A percentile compares a stretch with the other conserved stretches of the same genome.
These are phyloP conservation scores for Mongoloraphidia duomilia DNA, from an alignment of 2,888 invertebrate species.

Conservation along the genomic window DNA sequence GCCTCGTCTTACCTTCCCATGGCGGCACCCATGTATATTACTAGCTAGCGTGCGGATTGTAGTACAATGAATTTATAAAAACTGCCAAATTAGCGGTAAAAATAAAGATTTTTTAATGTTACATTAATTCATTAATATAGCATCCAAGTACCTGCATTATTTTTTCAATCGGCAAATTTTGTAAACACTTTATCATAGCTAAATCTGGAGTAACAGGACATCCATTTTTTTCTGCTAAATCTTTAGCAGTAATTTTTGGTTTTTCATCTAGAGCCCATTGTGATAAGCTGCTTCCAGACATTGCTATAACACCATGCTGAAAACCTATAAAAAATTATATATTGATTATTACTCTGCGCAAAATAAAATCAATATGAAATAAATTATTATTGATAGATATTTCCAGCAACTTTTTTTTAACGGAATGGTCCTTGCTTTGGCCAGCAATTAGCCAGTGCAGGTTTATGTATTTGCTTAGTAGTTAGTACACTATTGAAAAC, in stretches of 20 bases:
- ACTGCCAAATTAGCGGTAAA: no score
- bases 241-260: constrained; percentile 43
- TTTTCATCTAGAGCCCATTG: constrained; percentile 52
- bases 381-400: neutral
- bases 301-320: constrained; percentile 48
- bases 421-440: no score
- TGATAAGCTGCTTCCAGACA: constrained; percentile 62
- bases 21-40: no score
- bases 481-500: no score
- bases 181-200: constrained; percentile 51
- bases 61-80: no score
- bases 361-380: neutral
- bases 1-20: no score
- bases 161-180: constrained; percentile 29
- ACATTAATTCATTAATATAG: neutral
- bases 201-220: constrained; percentile 45
- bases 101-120: no score
- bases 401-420: no score
- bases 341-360: constrained; percentile 3
- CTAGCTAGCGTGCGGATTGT: no score
- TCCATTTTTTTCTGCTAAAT: constrained; percentile 45
- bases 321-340: constrained; percentile 22
- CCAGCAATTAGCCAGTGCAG: no score
- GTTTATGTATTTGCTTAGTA: no score
- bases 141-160: constrained; percentile 32